Percentiles rank a stretch among this genome's conserved stretches.
phyloP scores from a whole-genome alignment of 2,797 vertebrate species.

The Danio albolineatus region DNA sequence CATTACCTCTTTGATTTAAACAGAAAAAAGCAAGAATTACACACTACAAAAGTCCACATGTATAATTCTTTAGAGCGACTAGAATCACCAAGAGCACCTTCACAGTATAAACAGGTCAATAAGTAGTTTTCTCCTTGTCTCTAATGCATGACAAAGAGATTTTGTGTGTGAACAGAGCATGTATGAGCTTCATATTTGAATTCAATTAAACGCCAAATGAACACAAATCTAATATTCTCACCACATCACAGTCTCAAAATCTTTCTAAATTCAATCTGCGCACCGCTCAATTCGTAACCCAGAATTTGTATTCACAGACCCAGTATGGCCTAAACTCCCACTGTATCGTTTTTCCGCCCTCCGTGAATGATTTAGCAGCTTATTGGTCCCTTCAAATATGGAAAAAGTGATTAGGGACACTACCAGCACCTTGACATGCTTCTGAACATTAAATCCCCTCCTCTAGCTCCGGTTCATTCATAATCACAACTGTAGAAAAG shows the following conservation, averaged over 20 bases:
- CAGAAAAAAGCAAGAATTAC: too few relatives aligned
- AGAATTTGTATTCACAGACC: constrained; percentile 37
- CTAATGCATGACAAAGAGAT: background rate
- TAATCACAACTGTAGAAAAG: constrained; percentile 65
- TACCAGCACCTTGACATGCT: constrained; percentile 28
- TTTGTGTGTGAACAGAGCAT: background rate
- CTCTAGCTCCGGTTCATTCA: constrained; percentile 32
- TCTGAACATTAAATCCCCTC: constrained; percentile 34
- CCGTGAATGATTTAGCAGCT: constrained; percentile 23
- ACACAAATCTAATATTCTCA: constrained; percentile 17
- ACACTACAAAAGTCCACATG: too few relatives aligned
- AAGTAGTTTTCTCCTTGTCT: background rate
- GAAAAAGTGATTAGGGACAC: constrained; percentile 47
- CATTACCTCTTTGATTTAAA: too few relatives aligned
- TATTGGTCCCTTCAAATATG: constrained; percentile 14
- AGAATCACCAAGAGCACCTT: too few relatives aligned
- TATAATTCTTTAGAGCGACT: too few relatives aligned
- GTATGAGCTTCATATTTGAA: background rate
- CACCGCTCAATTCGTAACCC: constrained; percentile 1
- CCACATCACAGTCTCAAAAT: background rate
- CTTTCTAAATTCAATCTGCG: constrained; percentile 2
- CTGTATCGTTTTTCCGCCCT: background rate
- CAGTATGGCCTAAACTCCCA: background rate
- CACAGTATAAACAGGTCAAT: too few relatives aligned
- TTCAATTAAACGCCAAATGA: constrained; percentile 20